These are phyloP conservation scores for Branchellion lobata DNA, from an alignment of 2,888 invertebrate species.

Conservation along the genomic window DNA sequence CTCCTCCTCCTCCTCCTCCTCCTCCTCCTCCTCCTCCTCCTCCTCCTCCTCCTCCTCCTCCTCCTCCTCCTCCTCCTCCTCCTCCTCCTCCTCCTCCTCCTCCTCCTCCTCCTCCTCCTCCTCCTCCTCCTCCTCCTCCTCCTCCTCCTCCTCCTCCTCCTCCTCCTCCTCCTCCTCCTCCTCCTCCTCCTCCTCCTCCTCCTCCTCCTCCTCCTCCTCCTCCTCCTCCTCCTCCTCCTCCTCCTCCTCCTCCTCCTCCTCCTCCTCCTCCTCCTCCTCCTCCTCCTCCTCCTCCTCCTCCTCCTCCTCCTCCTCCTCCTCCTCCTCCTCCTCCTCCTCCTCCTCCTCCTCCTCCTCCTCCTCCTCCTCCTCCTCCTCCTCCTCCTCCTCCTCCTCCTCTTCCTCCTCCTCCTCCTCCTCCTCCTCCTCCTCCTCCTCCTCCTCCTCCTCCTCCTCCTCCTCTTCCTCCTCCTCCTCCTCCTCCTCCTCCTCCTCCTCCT, in stretches of 20 bases:
- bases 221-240: too few relatives aligned
- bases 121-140: neutral
- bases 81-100: slow-evolving; percentile 10
- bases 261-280: too few relatives aligned
- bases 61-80: neutral
- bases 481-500: neutral
- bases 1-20: neutral
- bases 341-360: too few relatives aligned
- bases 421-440: neutral
- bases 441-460: neutral
- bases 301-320: too few relatives aligned
- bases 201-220: neutral
- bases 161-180: neutral
- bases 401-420: too few relatives aligned
- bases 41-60: neutral
- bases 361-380: too few relatives aligned
- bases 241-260: too few relatives aligned
- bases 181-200: neutral
- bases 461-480: neutral
- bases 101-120: neutral
- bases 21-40: too few relatives aligned
- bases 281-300: too few relatives aligned
- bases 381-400: too few relatives aligned
- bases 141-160: neutral
- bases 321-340: too few relatives aligned